Base-by-base conservation (phyloP, 2,888 invertebrate genomes). In the Steinernema hermaphroditum region DNA sequence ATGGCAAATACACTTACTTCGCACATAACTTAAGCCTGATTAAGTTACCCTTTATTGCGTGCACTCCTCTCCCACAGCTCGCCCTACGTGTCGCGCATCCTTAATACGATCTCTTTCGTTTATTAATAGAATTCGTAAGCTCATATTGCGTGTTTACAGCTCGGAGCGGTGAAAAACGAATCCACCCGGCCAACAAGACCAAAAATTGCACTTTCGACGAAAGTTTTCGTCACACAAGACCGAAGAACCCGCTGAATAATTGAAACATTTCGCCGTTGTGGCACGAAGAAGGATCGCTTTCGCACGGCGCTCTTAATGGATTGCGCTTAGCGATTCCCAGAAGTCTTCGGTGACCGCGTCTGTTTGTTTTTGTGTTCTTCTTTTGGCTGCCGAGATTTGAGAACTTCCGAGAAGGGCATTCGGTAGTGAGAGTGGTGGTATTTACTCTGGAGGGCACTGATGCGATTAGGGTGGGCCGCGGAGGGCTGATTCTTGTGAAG, bases 231-330 rank as follows among this genome's bases (percentile, higher is more conserved):
- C 46, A 6, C 9, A 9, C 9, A 4, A 12, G 6, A 37, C 12
- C 46, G 46, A 16, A 16, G 43, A 8, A 19, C 6, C n/a, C 22
- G 6, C 22, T 46, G 46, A 46, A 46, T 46, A 46, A 46, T 46
- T 46, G 46, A 46, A 46, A 46, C 46, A 46, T 16, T 16, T 14
- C 9, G 16, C 9, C 16, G 43, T 14, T 41, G 9, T 6, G n/a
- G 4, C n/a, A n/a, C n/a, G 46, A 6, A n/a, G 6, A 6, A 46
- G n/a, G 46, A 16, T 16, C 46, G 6, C 9, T 16, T 46, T 46
- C 46, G 46, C 46, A 46, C 46, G 46, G n/a, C 16, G 46, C 22
- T 46, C 46, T 46, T 46, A 46, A 46, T 46, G 46, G 46, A 46
- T 19, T 46, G 37, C 37, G 37, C 37, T 37, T 37, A 37, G 37